phyloP scores from a whole-genome alignment of 2,113 vertebrate species.

The Micronycteris hirsuta region DNA sequence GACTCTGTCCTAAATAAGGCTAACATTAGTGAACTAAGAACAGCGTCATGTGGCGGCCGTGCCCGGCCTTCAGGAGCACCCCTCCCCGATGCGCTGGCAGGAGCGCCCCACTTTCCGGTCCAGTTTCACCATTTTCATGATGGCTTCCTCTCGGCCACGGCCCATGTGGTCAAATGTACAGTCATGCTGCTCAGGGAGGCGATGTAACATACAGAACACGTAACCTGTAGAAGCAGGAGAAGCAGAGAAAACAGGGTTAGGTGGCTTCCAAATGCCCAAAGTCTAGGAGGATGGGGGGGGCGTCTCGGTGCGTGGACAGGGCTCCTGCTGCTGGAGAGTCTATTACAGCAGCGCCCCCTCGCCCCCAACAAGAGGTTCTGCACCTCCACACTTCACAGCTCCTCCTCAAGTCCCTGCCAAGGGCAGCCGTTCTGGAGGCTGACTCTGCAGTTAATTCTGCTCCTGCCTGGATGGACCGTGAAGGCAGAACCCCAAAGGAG shows the following conservation, averaged over 20 bases:
- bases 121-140: slow-evolving; percentile 99
- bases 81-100: slow-evolving; percentile 98
- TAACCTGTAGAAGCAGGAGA: slow-evolving; percentile 82
- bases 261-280: not conserved
- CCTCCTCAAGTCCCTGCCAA: not conserved
- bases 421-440: not conserved
- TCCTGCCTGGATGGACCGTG: not conserved
- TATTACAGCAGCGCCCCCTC: accelerated
- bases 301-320: no score
- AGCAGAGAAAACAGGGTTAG: slow-evolving; percentile 37
- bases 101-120: slow-evolving; percentile 99
- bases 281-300: not conserved
- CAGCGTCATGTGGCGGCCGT: slow-evolving; percentile 82
- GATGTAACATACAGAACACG: slow-evolving; percentile 98
- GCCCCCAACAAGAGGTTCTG: accelerated
- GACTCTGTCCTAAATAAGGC: slow-evolving; percentile 91
- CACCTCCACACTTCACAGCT: not conserved
- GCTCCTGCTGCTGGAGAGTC: not conserved
- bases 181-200: slow-evolving; percentile 97
- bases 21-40: slow-evolving; percentile 91
- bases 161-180: slow-evolving; percentile 99
- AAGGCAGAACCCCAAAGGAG: no score
- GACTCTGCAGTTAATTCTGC: no score
- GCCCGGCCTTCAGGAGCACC: slow-evolving; percentile 93
- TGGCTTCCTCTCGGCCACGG: slow-evolving; percentile 95